phyloP scores from a whole-genome alignment of 2,113 vertebrate species.

The Centropus bengalensis region DNA sequence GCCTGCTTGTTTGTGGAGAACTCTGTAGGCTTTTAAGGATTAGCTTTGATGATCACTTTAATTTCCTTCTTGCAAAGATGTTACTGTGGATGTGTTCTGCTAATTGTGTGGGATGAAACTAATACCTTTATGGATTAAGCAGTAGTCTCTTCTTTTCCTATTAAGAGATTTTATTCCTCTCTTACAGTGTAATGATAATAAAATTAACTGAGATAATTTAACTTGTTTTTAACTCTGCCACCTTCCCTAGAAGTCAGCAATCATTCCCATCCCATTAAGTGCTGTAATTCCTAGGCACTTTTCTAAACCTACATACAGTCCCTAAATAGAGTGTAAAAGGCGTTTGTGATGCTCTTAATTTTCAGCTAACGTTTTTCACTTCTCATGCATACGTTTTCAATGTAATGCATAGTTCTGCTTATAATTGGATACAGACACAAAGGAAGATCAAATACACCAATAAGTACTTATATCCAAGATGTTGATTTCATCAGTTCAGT shows the following conservation, averaged over 20 bases:
- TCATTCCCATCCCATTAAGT: not conserved
- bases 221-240: not conserved
- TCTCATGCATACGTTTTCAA: not conserved
- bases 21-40: not conserved
- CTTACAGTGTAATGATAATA: not conserved
- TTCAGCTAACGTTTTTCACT: not conserved
- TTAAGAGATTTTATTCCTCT: constrained; percentile 3
- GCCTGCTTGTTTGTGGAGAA: not conserved
- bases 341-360: not conserved
- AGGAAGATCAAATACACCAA: not conserved
- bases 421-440: not conserved
- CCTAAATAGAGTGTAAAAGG: not conserved
- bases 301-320: not conserved
- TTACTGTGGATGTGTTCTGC: not conserved
- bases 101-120: not conserved
- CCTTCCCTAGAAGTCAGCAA: not conserved
- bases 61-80: not conserved
- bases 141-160: not conserved
- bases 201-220: constrained; percentile 21
- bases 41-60: not conserved
- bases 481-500: not conserved
- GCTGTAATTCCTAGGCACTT: not conserved
- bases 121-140: constrained; percentile 1
- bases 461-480: not conserved
- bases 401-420: not conserved